Evolutionary conservation across 2,888 invertebrate genomes (phyloP).

Genomic region (Harpagoxenus sublaevis): DNA sequence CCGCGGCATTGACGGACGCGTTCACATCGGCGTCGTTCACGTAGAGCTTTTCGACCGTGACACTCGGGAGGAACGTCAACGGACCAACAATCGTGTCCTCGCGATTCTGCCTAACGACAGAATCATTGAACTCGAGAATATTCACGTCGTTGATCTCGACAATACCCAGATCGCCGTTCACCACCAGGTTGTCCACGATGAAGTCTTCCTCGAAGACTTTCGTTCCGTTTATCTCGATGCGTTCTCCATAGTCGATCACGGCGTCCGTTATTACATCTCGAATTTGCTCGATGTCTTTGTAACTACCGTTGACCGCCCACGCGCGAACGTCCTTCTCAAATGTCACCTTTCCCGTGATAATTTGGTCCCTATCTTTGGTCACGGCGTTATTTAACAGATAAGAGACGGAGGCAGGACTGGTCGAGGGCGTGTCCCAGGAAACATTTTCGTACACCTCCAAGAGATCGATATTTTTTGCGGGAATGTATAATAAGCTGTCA

Average conservation of each 20-base stretch:
- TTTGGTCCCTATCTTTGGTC: slow-evolving; percentile 74
- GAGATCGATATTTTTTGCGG: slow-evolving; percentile 57
- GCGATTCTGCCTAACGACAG: slow-evolving; percentile 73
- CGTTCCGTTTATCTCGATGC: slow-evolving; percentile 67
- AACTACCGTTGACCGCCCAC: slow-evolving; percentile 29
- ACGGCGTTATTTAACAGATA: slow-evolving; percentile 76
- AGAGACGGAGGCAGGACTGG: slow-evolving; percentile 65
- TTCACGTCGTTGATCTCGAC: slow-evolving; percentile 70
- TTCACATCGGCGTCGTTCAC: slow-evolving; percentile 68
- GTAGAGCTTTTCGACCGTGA: slow-evolving; percentile 67
- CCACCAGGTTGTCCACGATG: slow-evolving; percentile 62
- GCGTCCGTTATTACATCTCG: slow-evolving; percentile 72
- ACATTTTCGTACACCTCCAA: slow-evolving; percentile 76
- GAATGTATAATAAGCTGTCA: slow-evolving; percentile 63
- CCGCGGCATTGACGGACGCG: slow-evolving; percentile 64
- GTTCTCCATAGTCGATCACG: slow-evolving; percentile 59
- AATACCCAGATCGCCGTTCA: slow-evolving; percentile 71
- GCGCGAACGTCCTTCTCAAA: slow-evolving; percentile 65
- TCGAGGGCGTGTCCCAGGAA: slow-evolving; percentile 70
- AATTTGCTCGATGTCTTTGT: slow-evolving; percentile 63
- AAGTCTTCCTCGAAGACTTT: slow-evolving; percentile 75
- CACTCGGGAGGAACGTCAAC: slow-evolving; percentile 70
- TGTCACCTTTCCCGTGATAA: slow-evolving; percentile 65
- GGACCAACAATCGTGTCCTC: slow-evolving; percentile 61
- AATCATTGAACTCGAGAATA: slow-evolving; percentile 74